A percentile compares a stretch with the other conserved stretches of the same genome.
Conservation (phyloP, 2,113 vertebrate species). For the Brachypteracias leptosomus region DNA sequence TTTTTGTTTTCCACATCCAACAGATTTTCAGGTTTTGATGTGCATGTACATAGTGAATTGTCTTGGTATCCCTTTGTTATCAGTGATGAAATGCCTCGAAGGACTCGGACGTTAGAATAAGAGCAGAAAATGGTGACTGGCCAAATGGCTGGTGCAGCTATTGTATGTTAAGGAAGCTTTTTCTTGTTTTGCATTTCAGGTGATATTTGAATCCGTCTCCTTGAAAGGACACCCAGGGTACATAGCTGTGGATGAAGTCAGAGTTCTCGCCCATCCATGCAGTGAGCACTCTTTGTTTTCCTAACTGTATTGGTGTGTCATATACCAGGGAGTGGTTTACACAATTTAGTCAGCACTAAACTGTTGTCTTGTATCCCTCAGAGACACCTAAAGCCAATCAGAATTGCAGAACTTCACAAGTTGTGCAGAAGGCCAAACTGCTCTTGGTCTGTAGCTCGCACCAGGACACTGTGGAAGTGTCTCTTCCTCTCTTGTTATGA, state of each 20-base stretch:
- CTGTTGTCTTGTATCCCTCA: constrained; percentile 5
- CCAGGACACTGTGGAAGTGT: constrained; percentile 34
- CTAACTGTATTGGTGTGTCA: neutral
- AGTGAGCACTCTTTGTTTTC: constrained; percentile 78
- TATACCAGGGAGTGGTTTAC: neutral
- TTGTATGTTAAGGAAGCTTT: neutral
- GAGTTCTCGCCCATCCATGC: constrained; percentile 94
- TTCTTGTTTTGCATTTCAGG: constrained; percentile 77
- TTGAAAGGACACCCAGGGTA: constrained; percentile 92
- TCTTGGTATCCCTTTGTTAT: neutral
- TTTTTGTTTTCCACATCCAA: neutral
- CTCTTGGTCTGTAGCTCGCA: neutral
- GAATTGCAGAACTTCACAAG: constrained; percentile 33
- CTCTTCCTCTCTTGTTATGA: constrained; percentile 25
- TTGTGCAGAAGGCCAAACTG: constrained; percentile 23
- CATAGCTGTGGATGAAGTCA: constrained; percentile 94
- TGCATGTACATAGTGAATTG: neutral
- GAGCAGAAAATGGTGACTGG: neutral
- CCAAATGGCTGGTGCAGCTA: neutral
- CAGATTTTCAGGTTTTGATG: neutral
- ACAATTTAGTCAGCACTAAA: neutral
- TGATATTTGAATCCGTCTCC: constrained; percentile 95
- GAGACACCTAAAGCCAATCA: constrained; percentile 35
- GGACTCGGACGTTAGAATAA: neutral
- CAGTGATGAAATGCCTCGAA: neutral